Evolutionary conservation across 2,113 vertebrate genomes (phyloP).

Genomic region (Leptobrachium ailaonicum): DNA sequence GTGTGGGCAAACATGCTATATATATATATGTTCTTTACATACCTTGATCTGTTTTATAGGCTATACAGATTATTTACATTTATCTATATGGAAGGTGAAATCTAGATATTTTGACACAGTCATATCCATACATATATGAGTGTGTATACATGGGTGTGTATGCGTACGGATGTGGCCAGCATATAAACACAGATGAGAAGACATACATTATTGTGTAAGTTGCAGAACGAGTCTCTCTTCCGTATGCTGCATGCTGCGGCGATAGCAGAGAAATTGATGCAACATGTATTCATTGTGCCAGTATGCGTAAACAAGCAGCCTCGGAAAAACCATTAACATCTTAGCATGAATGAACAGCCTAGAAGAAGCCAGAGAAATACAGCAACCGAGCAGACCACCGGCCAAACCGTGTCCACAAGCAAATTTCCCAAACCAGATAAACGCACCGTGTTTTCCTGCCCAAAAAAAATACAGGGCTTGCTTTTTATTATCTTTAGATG

Average conservation of each 20-base stretch:
- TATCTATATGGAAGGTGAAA: not conserved
- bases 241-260: not conserved
- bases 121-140: not conserved
- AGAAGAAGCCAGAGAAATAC: not conserved
- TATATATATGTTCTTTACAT: not conserved
- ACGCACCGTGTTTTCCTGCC: not conserved
- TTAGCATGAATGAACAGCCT: slow-evolving; percentile 20
- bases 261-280: slow-evolving; percentile 16
- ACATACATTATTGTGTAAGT: not conserved
- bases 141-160: not conserved
- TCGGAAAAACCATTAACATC: slow-evolving; percentile 21
- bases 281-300: slow-evolving; percentile 24
- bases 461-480: too few species aligned
- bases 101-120: not conserved
- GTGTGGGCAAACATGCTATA: not conserved
- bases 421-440: not conserved
- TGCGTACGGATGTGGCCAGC: not conserved
- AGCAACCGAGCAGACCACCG: slow-evolving; percentile 18
- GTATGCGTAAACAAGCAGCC: slow-evolving; percentile 22
- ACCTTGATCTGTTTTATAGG: not conserved
- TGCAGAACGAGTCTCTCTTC: not conserved
- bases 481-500: too few species aligned
- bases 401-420: slow-evolving; percentile 3
- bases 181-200: not conserved
- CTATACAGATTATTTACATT: not conserved